phyloP scores from a whole-genome alignment of 2,113 vertebrate genomes.

The Mandrillus leucophaeus region DNA sequence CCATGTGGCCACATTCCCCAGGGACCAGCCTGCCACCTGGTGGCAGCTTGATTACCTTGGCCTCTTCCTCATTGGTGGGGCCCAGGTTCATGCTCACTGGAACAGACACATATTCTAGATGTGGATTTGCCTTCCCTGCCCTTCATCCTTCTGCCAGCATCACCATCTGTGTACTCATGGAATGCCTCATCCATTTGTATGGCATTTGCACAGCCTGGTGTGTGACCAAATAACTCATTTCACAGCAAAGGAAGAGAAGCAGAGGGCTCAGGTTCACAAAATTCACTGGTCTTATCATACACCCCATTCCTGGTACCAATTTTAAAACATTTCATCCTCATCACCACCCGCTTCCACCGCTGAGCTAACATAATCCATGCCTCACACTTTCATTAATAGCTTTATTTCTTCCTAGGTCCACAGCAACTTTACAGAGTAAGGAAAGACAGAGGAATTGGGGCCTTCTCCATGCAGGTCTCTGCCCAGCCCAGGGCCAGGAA shows the following conservation, averaged over 20 bases:
- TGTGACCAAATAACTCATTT: neutral
- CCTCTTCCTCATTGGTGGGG: neutral
- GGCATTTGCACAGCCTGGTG: neutral
- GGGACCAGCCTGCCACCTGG: conserved; percentile 59
- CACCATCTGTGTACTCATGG: rapidly evolving
- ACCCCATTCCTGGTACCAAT: neutral
- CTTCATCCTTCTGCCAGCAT: neutral
- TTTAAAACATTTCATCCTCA: neutral
- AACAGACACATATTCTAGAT: neutral
- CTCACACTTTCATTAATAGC: neutral
- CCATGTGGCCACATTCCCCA: neutral
- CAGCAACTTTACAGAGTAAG: neutral
- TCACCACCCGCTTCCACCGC: neutral
- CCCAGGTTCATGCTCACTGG: neutral
- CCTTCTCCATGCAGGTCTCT: neutral
- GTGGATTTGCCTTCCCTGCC: neutral
- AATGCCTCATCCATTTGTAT: neutral
- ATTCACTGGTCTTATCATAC: neutral
- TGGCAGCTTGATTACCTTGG: neutral
- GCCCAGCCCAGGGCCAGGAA: neutral
- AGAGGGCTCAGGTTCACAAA: rapidly evolving
- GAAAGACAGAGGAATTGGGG: neutral
- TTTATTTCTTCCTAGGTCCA: neutral
- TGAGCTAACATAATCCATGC: neutral
- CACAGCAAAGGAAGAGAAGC: neutral